phyloP scores from a whole-genome alignment of 2,888 invertebrate species.

The Drosophila parthenogenetica region DNA sequence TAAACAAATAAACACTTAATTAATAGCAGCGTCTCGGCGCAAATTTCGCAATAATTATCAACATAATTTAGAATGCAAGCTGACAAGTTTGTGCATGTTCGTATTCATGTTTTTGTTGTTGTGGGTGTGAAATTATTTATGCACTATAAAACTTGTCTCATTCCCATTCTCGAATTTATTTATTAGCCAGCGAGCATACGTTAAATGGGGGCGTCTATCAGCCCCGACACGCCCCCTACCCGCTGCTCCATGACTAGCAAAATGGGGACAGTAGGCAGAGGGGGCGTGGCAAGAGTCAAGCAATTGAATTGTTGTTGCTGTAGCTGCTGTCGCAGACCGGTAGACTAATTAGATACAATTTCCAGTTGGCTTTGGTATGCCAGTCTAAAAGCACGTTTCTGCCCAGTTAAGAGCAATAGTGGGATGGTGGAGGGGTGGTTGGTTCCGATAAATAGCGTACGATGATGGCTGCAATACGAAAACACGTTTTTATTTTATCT shows the following conservation, averaged over 20 bases:
- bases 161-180: conserved; percentile 66
- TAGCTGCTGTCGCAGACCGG: conserved; percentile 48
- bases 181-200: conserved; percentile 50
- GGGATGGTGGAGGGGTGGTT: neutral
- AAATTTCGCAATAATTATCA: conserved; percentile 34
- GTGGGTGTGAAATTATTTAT: conserved; percentile 64
- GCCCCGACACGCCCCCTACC: neutral
- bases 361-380: conserved; percentile 68
- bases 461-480: conserved; percentile 66
- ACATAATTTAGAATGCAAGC: conserved; percentile 46
- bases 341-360: conserved; percentile 79
- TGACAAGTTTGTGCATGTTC: conserved; percentile 42
- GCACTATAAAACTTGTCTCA: conserved; percentile 57
- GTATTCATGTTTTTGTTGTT: conserved; percentile 12
- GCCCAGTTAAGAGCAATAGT: conserved; percentile 32
- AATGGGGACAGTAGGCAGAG: conserved; percentile 29
- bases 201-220: conserved; percentile 38
- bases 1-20: conserved; percentile 36
- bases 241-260: neutral
- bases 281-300: conserved; percentile 8
- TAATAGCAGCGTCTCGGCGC: conserved; percentile 36
- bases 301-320: conserved; percentile 24
- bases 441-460: conserved; percentile 68
- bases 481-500: conserved; percentile 77
- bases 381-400: conserved; percentile 74